These are phyloP conservation scores for Eurosta solidaginis DNA, from an alignment of 1,140 invertebrate genomes.

Conservation along the genomic window DNA sequence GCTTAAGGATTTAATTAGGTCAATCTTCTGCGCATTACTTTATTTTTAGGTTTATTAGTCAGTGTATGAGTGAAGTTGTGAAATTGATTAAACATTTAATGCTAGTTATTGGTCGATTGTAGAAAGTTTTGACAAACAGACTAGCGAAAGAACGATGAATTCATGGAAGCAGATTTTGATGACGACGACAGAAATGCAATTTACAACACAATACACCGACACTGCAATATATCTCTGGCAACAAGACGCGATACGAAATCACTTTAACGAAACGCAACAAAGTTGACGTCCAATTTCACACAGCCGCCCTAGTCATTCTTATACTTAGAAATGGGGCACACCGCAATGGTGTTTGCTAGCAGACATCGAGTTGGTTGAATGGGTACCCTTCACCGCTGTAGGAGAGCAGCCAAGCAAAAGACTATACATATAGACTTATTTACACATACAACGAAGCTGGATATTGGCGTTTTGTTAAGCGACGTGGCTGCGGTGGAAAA, in stretches of 20 bases:
- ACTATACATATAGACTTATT: too few species aligned
- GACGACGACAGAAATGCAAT: background rate
- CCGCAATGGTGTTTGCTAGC: background rate
- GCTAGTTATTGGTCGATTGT: background rate
- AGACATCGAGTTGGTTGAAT: background rate
- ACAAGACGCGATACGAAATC: background rate
- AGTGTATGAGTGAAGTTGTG: background rate
- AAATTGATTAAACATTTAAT: slow-evolving; percentile 18
- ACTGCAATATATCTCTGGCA: background rate
- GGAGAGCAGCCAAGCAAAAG: background rate
- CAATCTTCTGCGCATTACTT: too few species aligned
- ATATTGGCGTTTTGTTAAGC: background rate
- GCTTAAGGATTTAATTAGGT: too few species aligned
- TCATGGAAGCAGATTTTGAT: background rate
- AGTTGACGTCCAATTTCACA: background rate
- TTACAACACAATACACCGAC: too few species aligned
- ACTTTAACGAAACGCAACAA: background rate
- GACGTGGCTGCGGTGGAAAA: slow-evolving; percentile 6
- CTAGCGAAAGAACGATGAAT: background rate
- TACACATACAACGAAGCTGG: too few species aligned
- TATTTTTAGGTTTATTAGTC: background rate
- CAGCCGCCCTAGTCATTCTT: background rate
- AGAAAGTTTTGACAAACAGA: background rate
- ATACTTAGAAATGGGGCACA: background rate
- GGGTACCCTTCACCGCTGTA: background rate